Conservation (phyloP, 2,888 invertebrate genomes). For the Brachyopa scutellaris region DNA sequence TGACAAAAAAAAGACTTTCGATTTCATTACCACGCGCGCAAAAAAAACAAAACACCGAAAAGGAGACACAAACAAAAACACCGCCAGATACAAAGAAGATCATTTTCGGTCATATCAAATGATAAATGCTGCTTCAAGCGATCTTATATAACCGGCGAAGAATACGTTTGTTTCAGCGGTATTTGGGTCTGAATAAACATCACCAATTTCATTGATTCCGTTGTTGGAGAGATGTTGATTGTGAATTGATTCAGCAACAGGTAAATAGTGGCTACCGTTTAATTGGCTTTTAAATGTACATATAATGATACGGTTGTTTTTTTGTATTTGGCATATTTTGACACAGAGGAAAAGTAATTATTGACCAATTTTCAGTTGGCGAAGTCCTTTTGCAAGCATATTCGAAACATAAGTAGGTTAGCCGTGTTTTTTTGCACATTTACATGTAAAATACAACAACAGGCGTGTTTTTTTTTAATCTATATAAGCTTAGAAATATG, state of each 20-base stretch:
- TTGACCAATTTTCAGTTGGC: no score
- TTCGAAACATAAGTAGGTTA: no score
- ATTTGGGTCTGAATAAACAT: constrained; percentile 10
- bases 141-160: constrained; percentile 30
- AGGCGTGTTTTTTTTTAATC: no score
- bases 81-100: constrained; percentile 54
- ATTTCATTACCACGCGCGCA: constrained; percentile 43
- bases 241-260: background rate
- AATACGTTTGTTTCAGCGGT: constrained; percentile 7
- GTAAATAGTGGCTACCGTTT: background rate
- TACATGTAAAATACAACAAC: no score
- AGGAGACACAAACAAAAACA: background rate
- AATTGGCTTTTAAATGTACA: background rate
- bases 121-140: constrained; percentile 11
- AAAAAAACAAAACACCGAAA: background rate
- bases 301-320: no score
- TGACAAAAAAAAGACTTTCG: constrained; percentile 44
- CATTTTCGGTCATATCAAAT: constrained; percentile 29
- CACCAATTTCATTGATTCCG: constrained; percentile 4
- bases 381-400: no score
- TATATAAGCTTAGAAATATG: no score
- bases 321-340: no score
- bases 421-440: no score
- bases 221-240: background rate
- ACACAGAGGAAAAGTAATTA: no score